Evolutionary conservation across 92 coral and sea anemone species (phyloP).

Genomic region (Parazoanthus darwini): DNA sequence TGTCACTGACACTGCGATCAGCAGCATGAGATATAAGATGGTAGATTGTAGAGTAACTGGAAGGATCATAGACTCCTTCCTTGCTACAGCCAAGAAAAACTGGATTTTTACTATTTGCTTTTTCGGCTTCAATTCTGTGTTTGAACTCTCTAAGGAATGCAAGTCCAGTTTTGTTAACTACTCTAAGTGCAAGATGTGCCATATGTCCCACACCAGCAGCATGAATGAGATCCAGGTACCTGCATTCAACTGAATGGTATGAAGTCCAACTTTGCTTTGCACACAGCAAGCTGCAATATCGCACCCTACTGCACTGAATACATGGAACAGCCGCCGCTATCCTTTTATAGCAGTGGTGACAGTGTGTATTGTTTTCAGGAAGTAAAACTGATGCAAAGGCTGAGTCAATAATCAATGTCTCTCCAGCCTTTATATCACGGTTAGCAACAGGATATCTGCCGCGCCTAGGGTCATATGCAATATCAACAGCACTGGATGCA

Average conservation of each 20-base stretch:
- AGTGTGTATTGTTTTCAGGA: slow-evolving; percentile 71
- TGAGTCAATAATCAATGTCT: slow-evolving; percentile 80
- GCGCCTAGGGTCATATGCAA: slow-evolving; percentile 36
- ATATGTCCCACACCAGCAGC: slow-evolving; percentile 74
- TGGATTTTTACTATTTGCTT: background rate
- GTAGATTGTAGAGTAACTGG: slow-evolving; percentile 77
- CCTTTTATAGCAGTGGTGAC: slow-evolving; percentile 80
- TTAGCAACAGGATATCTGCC: slow-evolving; percentile 87
- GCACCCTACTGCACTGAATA: slow-evolving; percentile 75
- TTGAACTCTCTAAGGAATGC: slow-evolving; percentile 55
- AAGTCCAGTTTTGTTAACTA: slow-evolving; percentile 77
- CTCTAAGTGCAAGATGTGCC: slow-evolving; percentile 90
- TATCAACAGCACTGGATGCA: slow-evolving; percentile 68
- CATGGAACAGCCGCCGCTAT: slow-evolving; percentile 76
- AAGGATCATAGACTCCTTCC: slow-evolving; percentile 65
- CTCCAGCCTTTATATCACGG: slow-evolving; percentile 82
- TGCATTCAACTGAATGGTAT: slow-evolving; percentile 84
- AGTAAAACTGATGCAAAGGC: slow-evolving; percentile 95
- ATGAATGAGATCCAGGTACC: slow-evolving; percentile 71
- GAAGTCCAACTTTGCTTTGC: slow-evolving; percentile 76
- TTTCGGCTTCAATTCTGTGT: slow-evolving; percentile 8
- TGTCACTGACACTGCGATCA: slow-evolving; percentile 75
- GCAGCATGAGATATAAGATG: slow-evolving; percentile 85
- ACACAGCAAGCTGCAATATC: slow-evolving; percentile 77
- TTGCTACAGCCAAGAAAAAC: slow-evolving; percentile 47